phyloP scores from a whole-genome alignment of 2,888 invertebrate species.

The Itoplectis maculator region DNA sequence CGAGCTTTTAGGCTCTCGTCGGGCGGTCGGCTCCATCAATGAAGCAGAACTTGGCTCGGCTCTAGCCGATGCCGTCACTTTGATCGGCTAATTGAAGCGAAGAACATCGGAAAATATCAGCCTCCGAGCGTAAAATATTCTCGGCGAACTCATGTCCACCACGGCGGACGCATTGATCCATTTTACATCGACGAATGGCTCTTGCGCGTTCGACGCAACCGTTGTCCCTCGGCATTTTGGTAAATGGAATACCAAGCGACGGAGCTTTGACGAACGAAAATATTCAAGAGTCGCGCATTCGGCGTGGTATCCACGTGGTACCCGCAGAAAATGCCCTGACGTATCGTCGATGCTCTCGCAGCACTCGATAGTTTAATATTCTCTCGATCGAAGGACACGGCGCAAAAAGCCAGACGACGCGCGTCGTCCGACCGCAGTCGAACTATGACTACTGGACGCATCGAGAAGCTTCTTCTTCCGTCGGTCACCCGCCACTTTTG shows the following conservation, averaged over 20 bases:
- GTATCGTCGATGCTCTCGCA: slow-evolving; percentile 15
- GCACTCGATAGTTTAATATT: not conserved
- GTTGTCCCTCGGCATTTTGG: not conserved
- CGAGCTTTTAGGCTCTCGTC: not conserved
- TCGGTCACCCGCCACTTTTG: no score
- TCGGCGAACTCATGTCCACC: slow-evolving; percentile 2
- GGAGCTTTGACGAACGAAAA: slow-evolving; percentile 16
- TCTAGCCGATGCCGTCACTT: slow-evolving; percentile 3
- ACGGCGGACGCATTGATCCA: not conserved
- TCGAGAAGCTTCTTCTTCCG: not conserved
- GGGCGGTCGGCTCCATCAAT: not conserved
- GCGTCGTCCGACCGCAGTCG: not conserved
- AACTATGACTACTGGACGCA: not conserved
- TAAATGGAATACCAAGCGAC: not conserved
- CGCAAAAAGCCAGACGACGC: not conserved
- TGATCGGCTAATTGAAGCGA: not conserved
- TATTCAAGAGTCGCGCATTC: slow-evolving; percentile 23
- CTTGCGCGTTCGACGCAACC: not conserved
- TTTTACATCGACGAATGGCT: no score
- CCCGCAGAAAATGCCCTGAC: not conserved
- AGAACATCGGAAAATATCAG: slow-evolving; percentile 19
- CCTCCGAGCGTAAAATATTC: not conserved
- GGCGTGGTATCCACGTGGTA: not conserved
- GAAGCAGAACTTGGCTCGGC: not conserved
- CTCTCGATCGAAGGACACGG: not conserved